Conservation (phyloP, 2,888 invertebrate species). For the Amphipoea oculea region DNA sequence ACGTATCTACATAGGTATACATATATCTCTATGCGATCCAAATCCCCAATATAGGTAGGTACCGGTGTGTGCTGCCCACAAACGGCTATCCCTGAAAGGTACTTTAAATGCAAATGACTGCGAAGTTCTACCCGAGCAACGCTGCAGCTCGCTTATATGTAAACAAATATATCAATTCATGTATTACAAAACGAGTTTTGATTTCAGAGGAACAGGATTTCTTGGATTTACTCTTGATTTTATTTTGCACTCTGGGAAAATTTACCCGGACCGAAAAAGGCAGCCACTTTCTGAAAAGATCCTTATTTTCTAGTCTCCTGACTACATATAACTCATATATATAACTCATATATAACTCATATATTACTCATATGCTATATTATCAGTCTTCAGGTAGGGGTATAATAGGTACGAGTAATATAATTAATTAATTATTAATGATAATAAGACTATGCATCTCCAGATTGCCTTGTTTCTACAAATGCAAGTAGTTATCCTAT, state of each 20-base stretch:
- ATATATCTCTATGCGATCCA: constrained; percentile 62
- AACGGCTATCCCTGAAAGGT: constrained; percentile 77
- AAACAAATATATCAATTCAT: constrained; percentile 49
- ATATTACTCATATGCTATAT: background rate
- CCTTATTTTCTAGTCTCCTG: background rate
- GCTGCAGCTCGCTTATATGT: constrained; percentile 37
- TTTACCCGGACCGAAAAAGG: background rate
- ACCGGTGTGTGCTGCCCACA: constrained; percentile 66
- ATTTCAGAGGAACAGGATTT: background rate
- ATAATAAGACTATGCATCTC: background rate
- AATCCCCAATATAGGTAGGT: constrained; percentile 56
- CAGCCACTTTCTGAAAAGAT: background rate
- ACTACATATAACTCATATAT: background rate
- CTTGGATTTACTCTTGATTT: background rate
- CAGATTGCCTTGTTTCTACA: background rate
- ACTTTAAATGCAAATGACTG: constrained; percentile 84
- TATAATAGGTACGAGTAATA: background rate
- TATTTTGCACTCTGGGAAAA: background rate
- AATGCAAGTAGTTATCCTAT: background rate
- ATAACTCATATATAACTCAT: background rate
- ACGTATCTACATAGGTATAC: constrained; percentile 13
- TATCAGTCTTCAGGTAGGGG: too few relatives aligned
- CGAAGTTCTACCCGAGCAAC: constrained; percentile 73
- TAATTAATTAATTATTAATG: background rate
- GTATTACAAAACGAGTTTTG: constrained; percentile 33